A percentile compares a stretch with the other conserved stretches of the same genome.
Conservation (phyloP, 92 coral and sea anemone species). For the Palythoa heliodiscus region DNA sequence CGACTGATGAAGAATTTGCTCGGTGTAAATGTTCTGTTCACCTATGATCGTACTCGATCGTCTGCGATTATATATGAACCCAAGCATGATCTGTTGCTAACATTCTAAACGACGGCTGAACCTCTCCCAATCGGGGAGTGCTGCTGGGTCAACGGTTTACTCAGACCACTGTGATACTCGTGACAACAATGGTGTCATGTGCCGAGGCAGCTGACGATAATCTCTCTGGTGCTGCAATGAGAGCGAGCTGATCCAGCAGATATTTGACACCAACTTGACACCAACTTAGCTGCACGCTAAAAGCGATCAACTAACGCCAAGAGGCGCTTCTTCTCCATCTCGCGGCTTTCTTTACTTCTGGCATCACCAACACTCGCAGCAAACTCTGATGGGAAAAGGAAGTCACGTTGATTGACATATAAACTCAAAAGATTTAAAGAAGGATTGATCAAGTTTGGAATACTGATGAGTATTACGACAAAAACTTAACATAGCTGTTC, state of each 20-base stretch:
- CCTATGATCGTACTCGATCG: too few relatives aligned
- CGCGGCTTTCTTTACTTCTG: conserved; percentile 94
- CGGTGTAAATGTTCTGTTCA: too few relatives aligned
- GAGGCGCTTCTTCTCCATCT: conserved; percentile 89
- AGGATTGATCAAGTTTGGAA: too few relatives aligned
- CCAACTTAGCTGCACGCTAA: conserved; percentile 18
- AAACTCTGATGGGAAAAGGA: conserved; percentile 62
- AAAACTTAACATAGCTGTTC: too few relatives aligned
- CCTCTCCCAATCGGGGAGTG: too few relatives aligned
- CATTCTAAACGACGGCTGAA: too few relatives aligned
- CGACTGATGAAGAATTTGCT: too few relatives aligned
- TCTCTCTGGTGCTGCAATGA: background rate
- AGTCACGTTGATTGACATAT: background rate
- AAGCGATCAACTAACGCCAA: conserved; percentile 95
- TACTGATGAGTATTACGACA: too few relatives aligned
- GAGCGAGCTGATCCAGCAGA: background rate
- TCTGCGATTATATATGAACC: too few relatives aligned
- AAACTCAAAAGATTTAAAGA: too few relatives aligned
- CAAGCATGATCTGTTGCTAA: too few relatives aligned
- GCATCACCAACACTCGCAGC: conserved; percentile 99
- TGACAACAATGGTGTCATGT: background rate
- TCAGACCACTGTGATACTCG: background rate
- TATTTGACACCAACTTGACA: background rate
- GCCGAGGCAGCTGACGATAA: background rate
- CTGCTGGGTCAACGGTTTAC: too few relatives aligned